Base-by-base conservation (phyloP, 1,140 invertebrate species). In the Trichonephila clavata region DNA sequence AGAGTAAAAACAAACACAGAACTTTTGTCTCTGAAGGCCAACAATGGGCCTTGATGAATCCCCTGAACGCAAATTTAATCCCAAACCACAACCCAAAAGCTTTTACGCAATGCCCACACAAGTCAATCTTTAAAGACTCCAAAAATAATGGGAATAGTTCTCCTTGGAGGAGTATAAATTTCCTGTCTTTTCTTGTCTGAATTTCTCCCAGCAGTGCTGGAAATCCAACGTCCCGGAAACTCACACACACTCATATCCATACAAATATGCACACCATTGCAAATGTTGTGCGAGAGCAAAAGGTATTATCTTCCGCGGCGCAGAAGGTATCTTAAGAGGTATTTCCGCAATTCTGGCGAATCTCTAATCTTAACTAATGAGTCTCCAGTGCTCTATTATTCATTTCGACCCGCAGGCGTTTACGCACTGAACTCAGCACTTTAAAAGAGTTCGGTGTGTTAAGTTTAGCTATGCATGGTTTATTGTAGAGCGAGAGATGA, bases 361-460 rank as follows among this genome's bases (percentile, higher is more conserved):
- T 84, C 81, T 84, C 81, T 84, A 84, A 84, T 84, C 81, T 84
- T 84, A 84, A 84, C 43, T 84, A 84, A 84, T 84, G 81, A 57
- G 39, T 57, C 81, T 50, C 81, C 13, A 8, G 81, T n/a, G 43
- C 7, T 84, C 81, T 57, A 84, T 84, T 84, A 84, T 84, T 84
- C 81, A 84, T 84, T 6, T 14, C 2, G 43, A 84, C 81, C 81
- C 21, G 13, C 39, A 84, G 50, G 81, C 43, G 50, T 57, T 84
- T 84, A 84, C 50, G 13, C 18, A 59, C 50, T 59, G 43, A 84
- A 84, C 81, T 59, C 50, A 57, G 27, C 81, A 59, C 43, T 84
- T 84, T 84, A 84, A 84, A 83, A 84, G 81, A 59, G 81, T 57
- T 50, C 39, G 27, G 81, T 57, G 8, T 24, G 81, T 50, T 83